Evolutionary conservation across 2,113 vertebrate species (phyloP).

Genomic region (Psittacus erithacus): DNA sequence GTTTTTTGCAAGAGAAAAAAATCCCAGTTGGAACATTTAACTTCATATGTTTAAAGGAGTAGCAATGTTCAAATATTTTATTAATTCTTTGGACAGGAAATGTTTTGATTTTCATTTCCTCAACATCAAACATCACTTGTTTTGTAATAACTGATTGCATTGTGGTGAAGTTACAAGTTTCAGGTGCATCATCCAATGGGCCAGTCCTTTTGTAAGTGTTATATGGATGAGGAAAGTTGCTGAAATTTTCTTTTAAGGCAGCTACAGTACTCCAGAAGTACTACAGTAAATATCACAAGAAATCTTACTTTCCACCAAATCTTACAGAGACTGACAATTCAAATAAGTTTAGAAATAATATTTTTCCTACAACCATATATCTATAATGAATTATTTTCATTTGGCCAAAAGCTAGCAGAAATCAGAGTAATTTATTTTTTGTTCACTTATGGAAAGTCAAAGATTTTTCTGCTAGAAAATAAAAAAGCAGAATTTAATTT

Average conservation of each 20-base stretch:
- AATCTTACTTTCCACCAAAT: neutral
- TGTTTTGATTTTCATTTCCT: neutral
- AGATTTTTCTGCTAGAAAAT: neutral
- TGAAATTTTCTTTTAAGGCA: neutral
- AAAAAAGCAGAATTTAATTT: neutral
- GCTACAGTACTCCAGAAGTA: neutral
- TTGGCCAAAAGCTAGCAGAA: neutral
- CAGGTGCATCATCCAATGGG: neutral
- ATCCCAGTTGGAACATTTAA: neutral
- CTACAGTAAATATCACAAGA: neutral
- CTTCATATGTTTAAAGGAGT: neutral
- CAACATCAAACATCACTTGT: neutral
- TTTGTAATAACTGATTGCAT: neutral
- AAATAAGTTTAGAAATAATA: neutral
- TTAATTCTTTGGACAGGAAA: neutral
- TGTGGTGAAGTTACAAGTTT: neutral
- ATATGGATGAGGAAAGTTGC: neutral
- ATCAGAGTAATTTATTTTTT: neutral
- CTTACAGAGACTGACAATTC: neutral
- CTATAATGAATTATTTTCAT: neutral
- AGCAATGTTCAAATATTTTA: neutral
- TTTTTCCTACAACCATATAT: neutral
- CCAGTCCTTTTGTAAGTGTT: neutral
- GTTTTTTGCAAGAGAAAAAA: neutral
- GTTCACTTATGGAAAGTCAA: neutral